Conservation (phyloP, 2,797 vertebrate species). For the Vultur gryphus region DNA sequence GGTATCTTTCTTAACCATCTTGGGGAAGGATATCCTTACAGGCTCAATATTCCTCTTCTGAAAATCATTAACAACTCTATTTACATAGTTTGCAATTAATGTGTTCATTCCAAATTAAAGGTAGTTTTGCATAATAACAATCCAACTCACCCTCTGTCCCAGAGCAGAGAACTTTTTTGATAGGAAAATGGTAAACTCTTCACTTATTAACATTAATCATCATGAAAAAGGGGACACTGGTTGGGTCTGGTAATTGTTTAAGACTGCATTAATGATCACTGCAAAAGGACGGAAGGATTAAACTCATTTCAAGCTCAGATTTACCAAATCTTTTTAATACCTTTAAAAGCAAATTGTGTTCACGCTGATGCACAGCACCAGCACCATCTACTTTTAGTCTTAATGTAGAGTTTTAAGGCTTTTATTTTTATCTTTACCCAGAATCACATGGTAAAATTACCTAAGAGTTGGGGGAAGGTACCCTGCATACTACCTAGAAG, state of each 20-base stretch:
- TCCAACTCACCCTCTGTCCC: not conserved
- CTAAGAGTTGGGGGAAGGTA: not conserved
- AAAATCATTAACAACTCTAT: not conserved
- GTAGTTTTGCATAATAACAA: not conserved
- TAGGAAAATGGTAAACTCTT: not conserved
- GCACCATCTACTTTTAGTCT: not conserved
- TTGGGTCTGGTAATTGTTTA: not conserved
- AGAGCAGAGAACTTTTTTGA: not conserved
- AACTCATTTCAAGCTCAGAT: not conserved
- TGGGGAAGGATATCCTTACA: not conserved
- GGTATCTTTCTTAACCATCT: not conserved
- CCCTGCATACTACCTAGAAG: not conserved
- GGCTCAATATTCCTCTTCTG: not conserved
- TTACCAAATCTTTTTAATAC: not conserved
- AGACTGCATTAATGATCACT: not conserved
- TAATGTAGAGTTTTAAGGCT: not conserved
- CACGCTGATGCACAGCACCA: not conserved
- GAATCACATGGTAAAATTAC: not conserved
- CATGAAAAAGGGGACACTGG: not conserved
- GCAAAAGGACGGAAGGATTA: not conserved
- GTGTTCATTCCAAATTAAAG: not conserved
- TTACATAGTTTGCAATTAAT: not conserved
- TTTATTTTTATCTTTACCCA: not conserved
- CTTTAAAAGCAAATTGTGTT: not conserved
- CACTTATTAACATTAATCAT: not conserved